Base-by-base conservation (phyloP, 1,140 invertebrate genomes). In the Thalassaphorura encarpata region DNA sequence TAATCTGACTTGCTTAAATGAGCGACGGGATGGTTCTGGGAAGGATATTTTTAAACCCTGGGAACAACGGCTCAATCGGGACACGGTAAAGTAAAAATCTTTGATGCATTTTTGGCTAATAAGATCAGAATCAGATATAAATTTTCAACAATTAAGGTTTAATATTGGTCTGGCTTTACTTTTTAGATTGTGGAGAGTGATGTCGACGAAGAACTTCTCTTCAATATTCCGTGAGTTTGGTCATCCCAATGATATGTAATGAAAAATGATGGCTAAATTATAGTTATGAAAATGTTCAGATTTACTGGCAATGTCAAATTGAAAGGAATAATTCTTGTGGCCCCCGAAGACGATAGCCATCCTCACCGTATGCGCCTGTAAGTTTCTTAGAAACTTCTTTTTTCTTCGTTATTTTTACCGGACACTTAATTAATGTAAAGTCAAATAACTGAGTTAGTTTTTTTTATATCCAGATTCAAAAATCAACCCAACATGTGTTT, bases 221-320 rank as follows among this genome's bases (percentile, higher is more conserved):
- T 97, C 68, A 95, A 95, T 71, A 90, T 97, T 67, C 92, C 92
- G 79, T 84, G 74, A 76, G 79, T 77, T 53, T 52, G 40, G 52
- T 52, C 16, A 47, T 48, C 1, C 27, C 33, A 50, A 6, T 40
- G 28, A 36, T 23, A 4, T 40, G 16, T 6, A 11, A 41, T 42
- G 23, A 27, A n/a, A 36, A 36, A 8, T 23, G 13, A 45, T 45
- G 21, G 21, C 13, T 45, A n/a, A n/a, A n/a, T n/a, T n/a, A n/a
- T n/a, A n/a, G n/a, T n/a, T n/a, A n/a, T n/a, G n/a, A 29, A 29
- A 16, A 46, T 57, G 68, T 74, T 59, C 61, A 83, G 81, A 54
- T 96, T 97, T 69, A 91, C 88, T 41, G 93, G 91, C 21, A 89
- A 89, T 76, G 78, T 97, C 1, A 97, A 97, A 72, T 72, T 97